Evolutionary conservation across 2,888 invertebrate genomes (phyloP), one percentile per base, ranked within the genome.

Genomic region (Chromoteleia sp.): DNA sequence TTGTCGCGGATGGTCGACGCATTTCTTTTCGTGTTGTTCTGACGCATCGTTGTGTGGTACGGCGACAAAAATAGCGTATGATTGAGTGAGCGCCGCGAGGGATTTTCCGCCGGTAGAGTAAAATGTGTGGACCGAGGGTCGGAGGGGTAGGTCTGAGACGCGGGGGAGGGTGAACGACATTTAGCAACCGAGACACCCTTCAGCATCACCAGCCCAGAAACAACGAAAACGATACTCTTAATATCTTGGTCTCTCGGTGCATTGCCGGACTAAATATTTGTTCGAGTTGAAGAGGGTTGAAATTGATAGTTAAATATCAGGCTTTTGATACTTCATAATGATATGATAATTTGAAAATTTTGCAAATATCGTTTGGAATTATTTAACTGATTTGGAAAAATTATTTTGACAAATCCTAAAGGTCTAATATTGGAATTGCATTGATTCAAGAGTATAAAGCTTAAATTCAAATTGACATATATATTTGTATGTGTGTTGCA

Each of bases 31-130:
- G 68, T 85, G 84, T 78, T 84, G 74, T 81, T 77, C 71, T 73
- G 82, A 81, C 73, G 74, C 65, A 36, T 52, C 63, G 58, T 67
- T 36, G 76, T 75, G 59, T 76, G 85, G 84, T 83, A 84, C 84
- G 82, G 86, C 86, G 88, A 87, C 88, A 89, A 89, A 89, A 90
- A 89, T 88, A 90, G 85, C 88, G 90, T 90, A 90, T 89, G 90
- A 89, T 90, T 89, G 89, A 89, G 89, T 87, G 89, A 89, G 84
- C 85, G 89, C 88, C 88, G 88, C 88, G 86, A 89, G 89, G 89
- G 89, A 89, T 88, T 89, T 87, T 87, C 84, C 81, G 84, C 78
- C 76, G 63, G 43, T 48, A 36, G 50, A 82, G 79, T 73, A 71
- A 78, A 82, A 77, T 82, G 76, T 78, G 43, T 12, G 21, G 76